These are phyloP conservation scores for Dysmachus trigonus DNA, from an alignment of 2,888 invertebrate species.

Conservation along the genomic window DNA sequence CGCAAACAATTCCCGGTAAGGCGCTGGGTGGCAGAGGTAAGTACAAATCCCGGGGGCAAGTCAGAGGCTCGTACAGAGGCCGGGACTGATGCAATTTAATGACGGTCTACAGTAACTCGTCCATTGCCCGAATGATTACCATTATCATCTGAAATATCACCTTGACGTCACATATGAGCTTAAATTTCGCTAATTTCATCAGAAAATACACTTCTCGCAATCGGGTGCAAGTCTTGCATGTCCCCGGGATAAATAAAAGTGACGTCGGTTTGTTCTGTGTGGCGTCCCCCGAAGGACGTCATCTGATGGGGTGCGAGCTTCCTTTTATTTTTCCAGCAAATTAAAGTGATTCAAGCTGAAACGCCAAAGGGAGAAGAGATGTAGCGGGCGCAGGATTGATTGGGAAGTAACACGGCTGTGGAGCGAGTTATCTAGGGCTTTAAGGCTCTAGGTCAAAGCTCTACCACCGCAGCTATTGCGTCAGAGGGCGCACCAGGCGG, in stretches of 20 bases:
- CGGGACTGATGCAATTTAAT: background rate
- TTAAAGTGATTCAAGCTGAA: background rate
- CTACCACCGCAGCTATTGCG: background rate
- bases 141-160: background rate
- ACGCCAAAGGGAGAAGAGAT: background rate
- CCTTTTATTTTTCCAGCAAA: background rate
- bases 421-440: background rate
- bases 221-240: background rate
- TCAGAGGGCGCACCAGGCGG: background rate
- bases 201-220: background rate
- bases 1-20: background rate
- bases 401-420: background rate
- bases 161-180: background rate
- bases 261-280: background rate
- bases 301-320: background rate
- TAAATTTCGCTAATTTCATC: background rate
- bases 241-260: background rate
- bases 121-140: background rate
- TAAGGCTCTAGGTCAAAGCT: constrained; percentile 38
- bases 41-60: background rate
- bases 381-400: background rate
- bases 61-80: background rate
- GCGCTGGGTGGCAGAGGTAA: background rate
- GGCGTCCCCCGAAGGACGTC: background rate
- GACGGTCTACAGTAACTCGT: background rate